phyloP scores from a whole-genome alignment of 92 coral and sea anemone species.

The Epizoanthus scotinus region DNA sequence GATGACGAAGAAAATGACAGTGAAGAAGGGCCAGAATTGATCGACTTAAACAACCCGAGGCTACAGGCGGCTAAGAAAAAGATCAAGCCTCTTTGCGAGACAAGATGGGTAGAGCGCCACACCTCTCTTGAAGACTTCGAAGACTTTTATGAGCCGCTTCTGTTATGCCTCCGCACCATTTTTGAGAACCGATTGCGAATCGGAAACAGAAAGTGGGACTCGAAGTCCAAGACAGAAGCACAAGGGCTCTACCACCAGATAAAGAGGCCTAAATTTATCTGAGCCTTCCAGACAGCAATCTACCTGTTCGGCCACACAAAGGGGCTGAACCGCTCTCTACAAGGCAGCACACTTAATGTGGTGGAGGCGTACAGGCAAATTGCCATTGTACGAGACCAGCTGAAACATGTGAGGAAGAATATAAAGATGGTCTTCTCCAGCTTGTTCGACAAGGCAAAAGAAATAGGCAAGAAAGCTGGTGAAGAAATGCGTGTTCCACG shows the following conservation, averaged over 20 bases:
- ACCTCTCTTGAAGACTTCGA: constrained; percentile 63
- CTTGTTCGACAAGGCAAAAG: constrained; percentile 46
- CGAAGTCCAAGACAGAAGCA: constrained; percentile 61
- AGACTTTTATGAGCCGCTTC: constrained; percentile 51
- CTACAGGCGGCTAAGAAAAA: constrained; percentile 51
- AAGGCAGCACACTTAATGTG: constrained; percentile 61
- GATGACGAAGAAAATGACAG: constrained; percentile 10
- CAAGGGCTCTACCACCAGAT: constrained; percentile 56
- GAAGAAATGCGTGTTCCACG: constrained; percentile 45
- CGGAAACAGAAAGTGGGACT: constrained; percentile 53
- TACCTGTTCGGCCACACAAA: constrained; percentile 50
- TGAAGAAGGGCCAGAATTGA: constrained; percentile 34
- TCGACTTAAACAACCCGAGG: constrained; percentile 33
- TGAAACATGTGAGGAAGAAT: constrained; percentile 44
- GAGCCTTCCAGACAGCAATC: constrained; percentile 53
- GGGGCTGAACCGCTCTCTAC: constrained; percentile 56
- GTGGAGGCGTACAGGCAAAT: constrained; percentile 53
- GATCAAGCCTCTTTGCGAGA: constrained; percentile 66
- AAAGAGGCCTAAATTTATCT: constrained; percentile 50
- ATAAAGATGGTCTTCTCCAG: constrained; percentile 38
- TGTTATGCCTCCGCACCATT: constrained; percentile 52
- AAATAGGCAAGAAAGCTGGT: constrained; percentile 45
- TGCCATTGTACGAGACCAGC: constrained; percentile 48
- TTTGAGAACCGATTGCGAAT: constrained; percentile 37
- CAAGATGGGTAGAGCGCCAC: constrained; percentile 68